Percentiles rank a stretch among this genome's conserved stretches.
Evolutionary conservation across 2,113 vertebrate species (phyloP).

Genomic region (Scartelaos histophorus): DNA sequence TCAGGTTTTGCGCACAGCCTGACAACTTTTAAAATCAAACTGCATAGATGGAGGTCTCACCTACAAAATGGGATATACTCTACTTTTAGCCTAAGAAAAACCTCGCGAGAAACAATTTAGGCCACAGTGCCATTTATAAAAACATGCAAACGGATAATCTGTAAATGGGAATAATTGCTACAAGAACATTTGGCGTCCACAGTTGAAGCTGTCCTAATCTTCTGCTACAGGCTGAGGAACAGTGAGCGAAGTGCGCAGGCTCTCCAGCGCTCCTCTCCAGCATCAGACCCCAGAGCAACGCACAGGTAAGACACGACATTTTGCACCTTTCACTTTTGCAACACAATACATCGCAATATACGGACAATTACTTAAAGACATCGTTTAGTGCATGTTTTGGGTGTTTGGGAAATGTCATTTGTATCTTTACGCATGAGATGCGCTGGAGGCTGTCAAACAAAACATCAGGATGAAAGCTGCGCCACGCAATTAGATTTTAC

Average conservation of each 20-base stretch:
- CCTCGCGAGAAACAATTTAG: not conserved
- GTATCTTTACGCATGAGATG: slow-evolving; percentile 37
- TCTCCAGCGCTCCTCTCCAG: slow-evolving; percentile 58
- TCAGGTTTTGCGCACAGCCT: slow-evolving; percentile 1
- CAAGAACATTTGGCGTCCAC: slow-evolving; percentile 47
- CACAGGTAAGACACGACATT: slow-evolving; percentile 75
- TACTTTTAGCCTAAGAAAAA: not conserved
- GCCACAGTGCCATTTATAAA: not conserved
- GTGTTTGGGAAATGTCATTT: slow-evolving; percentile 21
- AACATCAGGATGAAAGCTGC: slow-evolving; percentile 60
- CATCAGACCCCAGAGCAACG: slow-evolving; percentile 60
- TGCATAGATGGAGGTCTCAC: not conserved
- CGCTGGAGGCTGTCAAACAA: slow-evolving; percentile 42
- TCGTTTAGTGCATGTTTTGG: slow-evolving; percentile 15
- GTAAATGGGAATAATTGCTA: slow-evolving; percentile 25
- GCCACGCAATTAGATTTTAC: slow-evolving; percentile 41
- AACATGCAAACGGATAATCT: slow-evolving; percentile 46
- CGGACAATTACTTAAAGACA: not conserved
- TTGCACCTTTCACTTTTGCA: slow-evolving; percentile 46
- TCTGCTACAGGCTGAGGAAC: slow-evolving; percentile 54
- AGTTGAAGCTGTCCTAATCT: slow-evolving; percentile 54
- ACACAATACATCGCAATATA: not conserved
- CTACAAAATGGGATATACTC: not conserved
- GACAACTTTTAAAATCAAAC: not conserved
- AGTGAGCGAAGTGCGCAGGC: slow-evolving; percentile 67